phyloP scores from a whole-genome alignment of 2,888 invertebrate species.

The Tenthredo amoena region DNA sequence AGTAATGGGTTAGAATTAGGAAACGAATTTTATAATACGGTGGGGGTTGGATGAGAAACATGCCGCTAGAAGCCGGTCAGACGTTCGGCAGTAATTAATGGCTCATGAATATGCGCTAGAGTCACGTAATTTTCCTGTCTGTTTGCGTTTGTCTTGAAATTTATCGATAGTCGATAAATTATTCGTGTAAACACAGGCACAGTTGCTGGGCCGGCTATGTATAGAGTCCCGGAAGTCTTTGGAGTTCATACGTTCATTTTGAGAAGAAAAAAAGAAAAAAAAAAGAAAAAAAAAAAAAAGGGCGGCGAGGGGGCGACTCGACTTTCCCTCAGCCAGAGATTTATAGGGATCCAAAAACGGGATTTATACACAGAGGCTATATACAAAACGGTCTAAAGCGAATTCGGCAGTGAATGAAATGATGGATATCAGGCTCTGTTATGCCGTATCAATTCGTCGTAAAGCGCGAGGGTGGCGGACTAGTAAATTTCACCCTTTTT shows the following conservation, averaged over 20 bases:
- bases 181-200: background rate
- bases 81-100: conserved; percentile 25
- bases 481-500: background rate
- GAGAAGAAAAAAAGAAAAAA: background rate
- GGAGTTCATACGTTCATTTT: background rate
- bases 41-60: background rate
- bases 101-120: conserved; percentile 38
- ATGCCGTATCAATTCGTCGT: background rate
- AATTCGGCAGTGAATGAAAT: conserved; percentile 11
- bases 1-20: background rate
- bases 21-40: background rate
- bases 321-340: background rate
- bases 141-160: conserved; percentile 22
- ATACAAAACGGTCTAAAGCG: background rate
- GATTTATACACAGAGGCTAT: background rate
- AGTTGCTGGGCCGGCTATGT: background rate
- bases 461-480: background rate
- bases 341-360: background rate
- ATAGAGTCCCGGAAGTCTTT: background rate
- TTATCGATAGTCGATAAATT: conserved; percentile 41
- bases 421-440: conserved; percentile 18
- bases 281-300: background rate
- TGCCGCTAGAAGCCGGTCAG: background rate
- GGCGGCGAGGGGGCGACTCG: background rate
- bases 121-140: conserved; percentile 34